A percentile compares a stretch with the other conserved stretches of the same genome.
Evolutionary conservation across 1,140 invertebrate genomes (phyloP).

Genomic region (Hypothenemus hampei): DNA sequence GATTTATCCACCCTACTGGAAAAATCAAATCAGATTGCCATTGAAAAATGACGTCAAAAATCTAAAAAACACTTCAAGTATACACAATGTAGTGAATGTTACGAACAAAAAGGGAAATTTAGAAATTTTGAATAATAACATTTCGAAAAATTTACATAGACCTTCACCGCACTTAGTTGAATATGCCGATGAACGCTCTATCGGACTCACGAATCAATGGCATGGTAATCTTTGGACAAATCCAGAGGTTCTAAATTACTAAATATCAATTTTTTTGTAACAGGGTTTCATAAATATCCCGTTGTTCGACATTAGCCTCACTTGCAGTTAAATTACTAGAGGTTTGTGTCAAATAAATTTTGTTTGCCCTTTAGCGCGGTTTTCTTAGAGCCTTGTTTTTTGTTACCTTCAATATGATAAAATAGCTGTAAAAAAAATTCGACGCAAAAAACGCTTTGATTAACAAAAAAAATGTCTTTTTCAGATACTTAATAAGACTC

Average conservation of each 20-base stretch:
- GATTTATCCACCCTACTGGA: constrained; percentile 3
- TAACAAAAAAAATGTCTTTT: too few species aligned
- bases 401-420: too few species aligned
- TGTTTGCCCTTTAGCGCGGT: too few species aligned
- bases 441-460: too few species aligned
- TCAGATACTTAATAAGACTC: constrained; percentile 47
- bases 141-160: constrained; percentile 5
- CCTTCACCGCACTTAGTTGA: constrained; percentile 9
- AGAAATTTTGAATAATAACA: too few species aligned
- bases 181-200: background rate
- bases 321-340: too few species aligned
- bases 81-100: background rate
- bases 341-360: too few species aligned
- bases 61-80: background rate
- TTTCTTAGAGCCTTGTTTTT: too few species aligned
- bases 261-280: background rate
- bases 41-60: background rate
- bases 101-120: background rate
- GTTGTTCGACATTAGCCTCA: background rate
- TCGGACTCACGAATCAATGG: background rate
- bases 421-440: too few species aligned
- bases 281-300: background rate
- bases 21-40: too few species aligned
- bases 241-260: background rate
- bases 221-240: constrained; percentile 11